Conservation (phyloP, 2,797 vertebrate genomes). For the Steatocranus sp. region DNA sequence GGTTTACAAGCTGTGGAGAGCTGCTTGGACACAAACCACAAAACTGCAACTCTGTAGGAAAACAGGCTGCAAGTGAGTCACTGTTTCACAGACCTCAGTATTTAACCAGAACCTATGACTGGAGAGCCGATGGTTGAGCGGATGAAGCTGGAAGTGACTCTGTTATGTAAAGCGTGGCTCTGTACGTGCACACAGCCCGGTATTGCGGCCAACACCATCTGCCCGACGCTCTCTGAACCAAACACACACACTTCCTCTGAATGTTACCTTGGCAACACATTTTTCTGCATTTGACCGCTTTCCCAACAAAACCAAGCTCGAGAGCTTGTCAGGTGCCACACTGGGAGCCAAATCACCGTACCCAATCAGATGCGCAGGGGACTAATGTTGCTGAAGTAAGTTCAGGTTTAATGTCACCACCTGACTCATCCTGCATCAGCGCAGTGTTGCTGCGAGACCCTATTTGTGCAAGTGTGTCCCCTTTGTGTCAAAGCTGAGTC, state of each 20-base stretch:
- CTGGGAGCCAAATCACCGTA: neutral
- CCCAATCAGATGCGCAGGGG: neutral
- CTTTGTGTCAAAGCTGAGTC: slow-evolving; percentile 44
- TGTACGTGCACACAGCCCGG: neutral
- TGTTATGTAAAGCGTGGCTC: slow-evolving; percentile 3
- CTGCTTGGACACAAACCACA: neutral
- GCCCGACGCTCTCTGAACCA: neutral
- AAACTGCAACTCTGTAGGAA: neutral
- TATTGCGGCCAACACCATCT: slow-evolving; percentile 32
- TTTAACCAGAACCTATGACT: slow-evolving; percentile 23
- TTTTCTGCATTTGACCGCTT: neutral
- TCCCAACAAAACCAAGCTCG: neutral
- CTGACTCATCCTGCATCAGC: slow-evolving; percentile 49
- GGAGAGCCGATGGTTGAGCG: neutral
- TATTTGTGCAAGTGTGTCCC: neutral
- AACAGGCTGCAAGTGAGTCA: slow-evolving; percentile 43
- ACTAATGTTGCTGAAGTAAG: slow-evolving; percentile 4
- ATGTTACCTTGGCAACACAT: slow-evolving; percentile 47
- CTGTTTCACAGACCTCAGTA: slow-evolving; percentile 12
- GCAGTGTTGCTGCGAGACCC: neutral
- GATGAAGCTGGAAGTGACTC: slow-evolving; percentile 11
- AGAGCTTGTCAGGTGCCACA: neutral
- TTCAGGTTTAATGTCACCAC: slow-evolving; percentile 24
- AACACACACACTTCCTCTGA: slow-evolving; percentile 1
- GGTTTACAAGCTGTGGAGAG: neutral